Evolutionary conservation across 2,113 vertebrate species (phyloP), one percentile per base, ranked within the genome.

Genomic region (Megaleporinus macrocephalus): DNA sequence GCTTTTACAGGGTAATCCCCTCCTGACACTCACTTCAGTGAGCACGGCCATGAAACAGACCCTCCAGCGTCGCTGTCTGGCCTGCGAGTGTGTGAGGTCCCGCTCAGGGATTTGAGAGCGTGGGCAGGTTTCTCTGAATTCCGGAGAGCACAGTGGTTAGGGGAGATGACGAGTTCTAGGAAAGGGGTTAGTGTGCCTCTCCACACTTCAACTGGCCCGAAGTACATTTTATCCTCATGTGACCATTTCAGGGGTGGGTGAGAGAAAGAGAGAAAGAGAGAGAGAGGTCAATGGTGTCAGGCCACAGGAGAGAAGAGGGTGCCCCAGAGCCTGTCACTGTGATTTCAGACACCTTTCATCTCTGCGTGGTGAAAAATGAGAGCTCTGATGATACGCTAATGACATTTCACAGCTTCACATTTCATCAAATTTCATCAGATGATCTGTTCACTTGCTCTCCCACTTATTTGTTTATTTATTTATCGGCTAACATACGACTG

Each of bases 1-100:
- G 83, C 83, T 88, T 88, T 83, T 49, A 86, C 79, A 86, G 74
- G 74, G 15, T 87, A 89, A 87, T 83, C 82, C 84, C 65, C 57
- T 49, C 65, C 75, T 76, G 57, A 78, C 57, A 66, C 24, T 27
- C 49, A 57, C 44, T 74, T 84, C 65, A 85, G 78, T 82, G 53
- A 62, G 29, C 53, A 24, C 18, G 36, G 20, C 27, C 10, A n/a
- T 44, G 65, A 41, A 78, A 68, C 44, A 30, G 62, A 55, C 70
- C 72, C 57, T 51, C 53, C 44, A 59, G 47, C 63, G 76, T 83
- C 80, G 70, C 59, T 49, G 81, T 51, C 71, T 70, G 83, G 62
- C 65, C 74, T 77, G 66, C 57, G 68, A 59, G 33, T 44, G 33
- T 69, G 76, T 75, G 74, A 59, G 30, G 65, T 83, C 44, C 33